Evolutionary conservation across 2,888 invertebrate species (phyloP).

Genomic region (Lasioglossum leucozonium): DNA sequence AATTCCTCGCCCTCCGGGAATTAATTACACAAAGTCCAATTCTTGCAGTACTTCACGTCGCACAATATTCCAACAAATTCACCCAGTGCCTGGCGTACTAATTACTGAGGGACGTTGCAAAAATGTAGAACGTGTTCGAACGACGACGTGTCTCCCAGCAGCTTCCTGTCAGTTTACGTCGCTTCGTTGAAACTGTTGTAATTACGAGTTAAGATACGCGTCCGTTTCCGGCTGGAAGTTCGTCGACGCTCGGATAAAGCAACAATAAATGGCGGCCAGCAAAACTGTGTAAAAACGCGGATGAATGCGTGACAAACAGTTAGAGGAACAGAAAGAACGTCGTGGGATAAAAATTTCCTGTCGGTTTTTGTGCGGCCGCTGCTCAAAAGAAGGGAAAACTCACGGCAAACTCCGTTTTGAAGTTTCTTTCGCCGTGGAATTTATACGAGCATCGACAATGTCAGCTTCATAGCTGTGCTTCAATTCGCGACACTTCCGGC

Average conservation of each 20-base stretch:
- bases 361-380: conserved; percentile 18
- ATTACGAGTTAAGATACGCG: neutral
- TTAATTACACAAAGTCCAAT: neutral
- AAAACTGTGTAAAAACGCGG: conserved; percentile 30
- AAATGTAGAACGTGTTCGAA: neutral
- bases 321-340: conserved; percentile 6
- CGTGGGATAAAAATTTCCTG: conserved; percentile 44
- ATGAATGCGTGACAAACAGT: conserved; percentile 32
- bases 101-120: neutral
- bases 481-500: conserved; percentile 66
- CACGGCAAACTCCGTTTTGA: conserved; percentile 31
- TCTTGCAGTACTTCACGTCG: neutral
- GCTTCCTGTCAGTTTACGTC: neutral
- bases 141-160: neutral
- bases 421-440: conserved; percentile 48
- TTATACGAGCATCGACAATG: conserved; percentile 57
- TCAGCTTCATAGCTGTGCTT: conserved; percentile 60
- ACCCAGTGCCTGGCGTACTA: neutral
- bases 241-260: neutral
- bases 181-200: neutral
- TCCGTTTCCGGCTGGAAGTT: neutral
- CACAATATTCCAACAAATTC: neutral
- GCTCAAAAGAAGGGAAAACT: conserved; percentile 6
- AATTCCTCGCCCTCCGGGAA: neutral
- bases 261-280: conserved; percentile 17